A percentile compares a stretch with the other conserved stretches of the same genome.
Evolutionary conservation across 2,888 invertebrate species (phyloP).

Genomic region (Euzetes globulus): DNA sequence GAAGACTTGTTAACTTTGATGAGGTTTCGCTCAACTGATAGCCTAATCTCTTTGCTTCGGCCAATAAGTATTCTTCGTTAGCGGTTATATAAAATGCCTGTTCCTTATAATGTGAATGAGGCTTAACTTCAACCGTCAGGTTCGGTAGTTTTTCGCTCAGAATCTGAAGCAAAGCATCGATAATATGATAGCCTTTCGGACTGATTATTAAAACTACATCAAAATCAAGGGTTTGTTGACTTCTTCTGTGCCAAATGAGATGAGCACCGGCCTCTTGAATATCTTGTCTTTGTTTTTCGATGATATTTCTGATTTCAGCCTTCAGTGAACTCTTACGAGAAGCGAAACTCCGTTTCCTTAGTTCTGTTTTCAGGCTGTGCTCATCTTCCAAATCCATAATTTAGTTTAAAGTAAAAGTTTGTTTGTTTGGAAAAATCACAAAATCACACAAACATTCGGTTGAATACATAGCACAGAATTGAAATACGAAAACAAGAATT

Average conservation of each 20-base stretch:
- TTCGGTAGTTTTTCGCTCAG: slow-evolving; percentile 23
- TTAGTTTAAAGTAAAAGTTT: neutral
- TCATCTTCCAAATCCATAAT: neutral
- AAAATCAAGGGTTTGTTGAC: slow-evolving; percentile 9
- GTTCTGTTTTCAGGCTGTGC: neutral
- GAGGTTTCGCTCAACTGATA: neutral
- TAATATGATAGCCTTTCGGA: slow-evolving; percentile 30
- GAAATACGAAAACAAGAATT: slow-evolving; percentile 13
- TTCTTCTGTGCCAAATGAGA: slow-evolving; percentile 24
- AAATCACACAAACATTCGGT: neutral
- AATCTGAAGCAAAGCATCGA: slow-evolving; percentile 28
- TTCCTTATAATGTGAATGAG: slow-evolving; percentile 29
- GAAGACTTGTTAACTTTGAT: neutral
- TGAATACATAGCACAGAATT: neutral
- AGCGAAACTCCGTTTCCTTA: neutral
- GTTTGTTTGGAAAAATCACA: neutral
- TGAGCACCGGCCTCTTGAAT: slow-evolving; percentile 27
- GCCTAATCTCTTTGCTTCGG: neutral
- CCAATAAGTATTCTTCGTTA: slow-evolving; percentile 15
- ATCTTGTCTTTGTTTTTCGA: slow-evolving; percentile 26
- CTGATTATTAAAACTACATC: slow-evolving; percentile 26
- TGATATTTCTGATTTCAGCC: slow-evolving; percentile 17
- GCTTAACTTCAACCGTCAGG: slow-evolving; percentile 8
- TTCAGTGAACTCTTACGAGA: neutral
- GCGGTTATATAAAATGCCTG: slow-evolving; percentile 34